phyloP scores from a whole-genome alignment of 2,888 invertebrate species.

The Dolichopus griseipennis region DNA sequence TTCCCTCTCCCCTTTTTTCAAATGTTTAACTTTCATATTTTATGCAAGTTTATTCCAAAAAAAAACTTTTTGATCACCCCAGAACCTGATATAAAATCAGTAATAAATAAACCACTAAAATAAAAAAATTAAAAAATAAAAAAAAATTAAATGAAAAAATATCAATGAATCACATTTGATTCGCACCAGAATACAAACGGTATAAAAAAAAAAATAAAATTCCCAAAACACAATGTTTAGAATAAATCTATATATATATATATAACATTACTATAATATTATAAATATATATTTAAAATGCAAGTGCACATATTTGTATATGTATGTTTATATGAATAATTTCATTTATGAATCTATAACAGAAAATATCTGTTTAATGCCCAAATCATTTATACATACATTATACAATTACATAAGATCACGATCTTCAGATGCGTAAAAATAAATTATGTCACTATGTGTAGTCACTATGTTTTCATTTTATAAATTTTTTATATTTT shows the following conservation, averaged over 20 bases:
- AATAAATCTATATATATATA: too few relatives aligned
- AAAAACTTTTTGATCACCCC: too few relatives aligned
- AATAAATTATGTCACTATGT: conserved; percentile 3
- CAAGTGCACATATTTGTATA: too few relatives aligned
- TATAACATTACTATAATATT: too few relatives aligned
- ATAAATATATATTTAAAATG: neutral
- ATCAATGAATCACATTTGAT: conserved; percentile 1
- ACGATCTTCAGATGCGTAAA: conserved; percentile 1
- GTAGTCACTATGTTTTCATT: conserved; percentile 1
- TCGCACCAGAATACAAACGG: neutral
- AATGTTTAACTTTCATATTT: too few relatives aligned
- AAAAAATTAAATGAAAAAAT: neutral
- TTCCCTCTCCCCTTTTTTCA: too few relatives aligned
- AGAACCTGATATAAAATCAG: too few relatives aligned
- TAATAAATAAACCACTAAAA: too few relatives aligned
- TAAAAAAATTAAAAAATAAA: too few relatives aligned
- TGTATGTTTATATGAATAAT: neutral
- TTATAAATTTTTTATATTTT: too few relatives aligned
- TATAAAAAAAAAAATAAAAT: neutral
- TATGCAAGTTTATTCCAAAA: too few relatives aligned
- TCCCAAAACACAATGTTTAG: too few relatives aligned
- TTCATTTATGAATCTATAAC: neutral
- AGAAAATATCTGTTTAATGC: neutral
- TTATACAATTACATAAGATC: conserved; percentile 6
- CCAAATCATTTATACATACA: neutral